Conservation (phyloP, 2,113 vertebrate genomes). For the Sula dactylatra region DNA sequence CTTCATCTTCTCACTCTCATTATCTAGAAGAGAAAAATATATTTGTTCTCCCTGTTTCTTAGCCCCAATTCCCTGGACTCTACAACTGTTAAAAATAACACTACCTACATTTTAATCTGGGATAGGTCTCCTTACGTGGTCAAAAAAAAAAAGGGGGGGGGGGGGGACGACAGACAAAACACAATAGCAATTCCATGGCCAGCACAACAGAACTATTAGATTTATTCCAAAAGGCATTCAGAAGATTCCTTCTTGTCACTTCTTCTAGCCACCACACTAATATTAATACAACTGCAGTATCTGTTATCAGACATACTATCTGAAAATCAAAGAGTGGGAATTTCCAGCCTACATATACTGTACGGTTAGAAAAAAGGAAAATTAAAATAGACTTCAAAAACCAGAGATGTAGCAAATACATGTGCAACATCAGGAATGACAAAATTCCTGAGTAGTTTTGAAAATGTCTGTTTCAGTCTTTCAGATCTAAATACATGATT, state of each 20-base stretch:
- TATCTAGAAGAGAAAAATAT: constrained; percentile 74
- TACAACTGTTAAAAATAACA: neutral
- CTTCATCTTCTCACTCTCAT: constrained; percentile 81
- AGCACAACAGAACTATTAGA: neutral
- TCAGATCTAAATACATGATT: neutral
- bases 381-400: neutral
- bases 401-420: neutral
- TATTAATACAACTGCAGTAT: neutral
- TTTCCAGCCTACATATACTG: neutral
- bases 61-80: neutral
- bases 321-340: neutral
- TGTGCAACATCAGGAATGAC: neutral
- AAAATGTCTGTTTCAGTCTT: neutral
- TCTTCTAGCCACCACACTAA: neutral
- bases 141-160: fast-evolving
- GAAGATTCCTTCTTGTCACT: neutral
- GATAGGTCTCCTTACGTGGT: neutral
- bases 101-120: neutral
- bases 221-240: neutral
- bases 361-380: neutral
- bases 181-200: neutral
- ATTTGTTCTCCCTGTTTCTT: neutral
- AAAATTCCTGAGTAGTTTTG: neutral
- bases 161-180: neutral
- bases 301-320: neutral